Conservation (phyloP, 2,888 invertebrate species). For the Pandemis corylana region DNA sequence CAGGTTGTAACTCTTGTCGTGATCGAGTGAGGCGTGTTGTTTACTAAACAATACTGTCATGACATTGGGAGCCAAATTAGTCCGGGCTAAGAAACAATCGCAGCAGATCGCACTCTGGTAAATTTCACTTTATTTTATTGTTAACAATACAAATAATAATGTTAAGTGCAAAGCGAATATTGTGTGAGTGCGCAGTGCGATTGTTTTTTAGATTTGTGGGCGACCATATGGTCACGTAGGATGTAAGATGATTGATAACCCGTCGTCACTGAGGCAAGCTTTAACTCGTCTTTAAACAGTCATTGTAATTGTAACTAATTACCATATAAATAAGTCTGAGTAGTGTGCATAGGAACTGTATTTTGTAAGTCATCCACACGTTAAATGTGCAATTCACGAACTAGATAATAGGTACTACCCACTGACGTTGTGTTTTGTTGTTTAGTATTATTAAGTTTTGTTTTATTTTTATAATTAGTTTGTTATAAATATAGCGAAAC, state of each 20-base stretch:
- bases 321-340: conserved; percentile 56
- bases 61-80: conserved; percentile 45
- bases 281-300: conserved; percentile 50
- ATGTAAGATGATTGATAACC: not conserved
- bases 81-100: conserved; percentile 51
- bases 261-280: conserved; percentile 52
- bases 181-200: conserved; percentile 60
- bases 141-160: conserved; percentile 23
- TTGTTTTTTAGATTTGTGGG: conserved; percentile 53
- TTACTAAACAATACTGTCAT: conserved; percentile 51
- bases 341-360: conserved; percentile 46
- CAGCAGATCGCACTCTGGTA: conserved; percentile 58
- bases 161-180: conserved; percentile 62
- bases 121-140: conserved; percentile 46
- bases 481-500: conserved; percentile 59
- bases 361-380: conserved; percentile 31
- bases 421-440: conserved; percentile 73
- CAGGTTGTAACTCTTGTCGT: conserved; percentile 15
- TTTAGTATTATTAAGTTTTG: conserved; percentile 56
- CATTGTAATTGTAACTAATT: conserved; percentile 53
- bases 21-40: conserved; percentile 10
- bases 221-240: not conserved
- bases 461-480: conserved; percentile 46
- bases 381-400: conserved; percentile 4
- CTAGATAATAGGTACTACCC: conserved; percentile 49